Evolutionary conservation across 2,888 invertebrate genomes (phyloP), one percentile per base, ranked within the genome.

Genomic region (Noctua fimbriata): DNA sequence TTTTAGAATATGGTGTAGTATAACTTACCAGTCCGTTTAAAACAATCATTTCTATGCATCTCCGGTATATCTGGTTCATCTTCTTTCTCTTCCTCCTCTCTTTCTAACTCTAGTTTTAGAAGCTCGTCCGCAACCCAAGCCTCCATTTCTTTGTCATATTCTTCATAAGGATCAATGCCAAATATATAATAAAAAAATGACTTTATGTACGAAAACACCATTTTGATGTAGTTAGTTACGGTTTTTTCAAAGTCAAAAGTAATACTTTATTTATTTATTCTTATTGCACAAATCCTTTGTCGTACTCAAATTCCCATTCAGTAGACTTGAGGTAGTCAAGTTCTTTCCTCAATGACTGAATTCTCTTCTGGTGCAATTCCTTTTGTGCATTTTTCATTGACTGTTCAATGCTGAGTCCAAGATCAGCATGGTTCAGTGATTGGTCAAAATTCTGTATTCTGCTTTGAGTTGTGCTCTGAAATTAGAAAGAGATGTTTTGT

Each of bases 241-340:
- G 18, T 44, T 67, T 14, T 24, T 49, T 60, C 10, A 65, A 41
- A 63, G 21, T 18, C 32, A 63, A 28, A 63, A 63, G 10, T 16
- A 12, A 36, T 12, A 14, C 85, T 88, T 70, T 63, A 49, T 73
- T 52, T 47, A n/a, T 49, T 58, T 70, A 36, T 60, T 78, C 41
- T 91, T 94, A 96, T 91, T 97, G 97, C 41, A 97, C 97, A 92
- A 97, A 97, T 79, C 97, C 98, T 93, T 97, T 98, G 85, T 98
- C 98, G 89, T 97, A 97, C 65, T 98, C 98, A 95, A 98, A 98
- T 94, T 98, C 98, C 98, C 98, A 98, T 91, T 98, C 98, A 0
- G 98, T 98, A 76, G 98, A 97, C 92, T 98, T 98, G n/a, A 98
- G 95, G 92, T 98, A 98, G 87, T 98, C 98, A 78, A 98, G 94